These are phyloP conservation scores for Atherinosoma microstoma DNA, from an alignment of 2,797 vertebrate genomes.

Conservation along the genomic window DNA sequence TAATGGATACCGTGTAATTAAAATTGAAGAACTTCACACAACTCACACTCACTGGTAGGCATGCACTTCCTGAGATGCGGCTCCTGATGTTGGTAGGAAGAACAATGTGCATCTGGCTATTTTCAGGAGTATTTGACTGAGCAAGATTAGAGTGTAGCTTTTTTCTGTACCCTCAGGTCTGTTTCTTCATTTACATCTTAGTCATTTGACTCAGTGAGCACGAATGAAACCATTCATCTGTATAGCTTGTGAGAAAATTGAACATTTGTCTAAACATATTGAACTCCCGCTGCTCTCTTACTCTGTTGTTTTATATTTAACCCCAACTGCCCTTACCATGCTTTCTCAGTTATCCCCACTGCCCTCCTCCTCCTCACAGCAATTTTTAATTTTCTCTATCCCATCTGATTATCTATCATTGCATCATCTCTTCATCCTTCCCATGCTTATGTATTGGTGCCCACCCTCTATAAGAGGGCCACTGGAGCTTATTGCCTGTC, in stretches of 20 bases:
- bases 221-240: conserved; percentile 39
- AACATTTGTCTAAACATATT: conserved; percentile 28
- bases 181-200: conserved; percentile 26
- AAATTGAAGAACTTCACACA: neutral
- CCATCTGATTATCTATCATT: conserved; percentile 35
- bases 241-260: conserved; percentile 46
- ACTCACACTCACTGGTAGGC: neutral
- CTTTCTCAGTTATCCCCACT: conserved; percentile 25
- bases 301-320: conserved; percentile 11
- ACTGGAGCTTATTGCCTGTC: conserved; percentile 56
- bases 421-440: conserved; percentile 38
- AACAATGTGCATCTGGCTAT: neutral
- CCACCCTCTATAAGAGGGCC: conserved; percentile 66
- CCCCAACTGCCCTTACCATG: conserved; percentile 2
- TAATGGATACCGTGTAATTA: too few species aligned
- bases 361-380: neutral
- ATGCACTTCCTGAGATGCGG: neutral
- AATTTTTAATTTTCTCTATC: conserved; percentile 7
- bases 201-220: conserved; percentile 39
- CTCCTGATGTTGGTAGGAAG: neutral
- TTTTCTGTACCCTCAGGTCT: neutral
- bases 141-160: conserved; percentile 20
- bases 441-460: conserved; percentile 37
- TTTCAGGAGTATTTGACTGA: conserved; percentile 15
- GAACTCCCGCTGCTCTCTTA: conserved; percentile 6